Conservation (phyloP, 2,888 invertebrate species). For the Volucella bombylans region DNA sequence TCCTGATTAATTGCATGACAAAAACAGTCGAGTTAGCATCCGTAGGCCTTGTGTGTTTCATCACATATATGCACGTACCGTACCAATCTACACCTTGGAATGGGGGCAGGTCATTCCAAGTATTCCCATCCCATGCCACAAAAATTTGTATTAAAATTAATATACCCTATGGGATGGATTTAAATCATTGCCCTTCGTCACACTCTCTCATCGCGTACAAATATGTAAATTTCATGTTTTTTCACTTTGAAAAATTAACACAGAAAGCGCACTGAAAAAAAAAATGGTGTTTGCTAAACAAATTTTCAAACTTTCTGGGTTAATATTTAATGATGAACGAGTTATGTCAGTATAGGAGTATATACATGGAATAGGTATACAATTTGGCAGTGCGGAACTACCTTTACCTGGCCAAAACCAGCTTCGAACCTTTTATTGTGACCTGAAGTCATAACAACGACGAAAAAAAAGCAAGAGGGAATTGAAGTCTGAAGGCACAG, state of each 20-base stretch:
- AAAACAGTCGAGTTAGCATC: no score
- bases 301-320: constrained; percentile 49
- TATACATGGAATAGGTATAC: not conserved
- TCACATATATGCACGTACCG: no score
- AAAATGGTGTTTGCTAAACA: constrained; percentile 25
- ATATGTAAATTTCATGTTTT: constrained; percentile 14
- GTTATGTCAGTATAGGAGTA: not conserved
- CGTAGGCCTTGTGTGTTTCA: no score
- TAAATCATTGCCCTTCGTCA: constrained; percentile 36
- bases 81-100: no score
- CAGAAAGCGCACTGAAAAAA: not conserved
- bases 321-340: constrained; percentile 39
- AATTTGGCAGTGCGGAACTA: constrained; percentile 47
- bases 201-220: not conserved
- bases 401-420: constrained; percentile 18
- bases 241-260: constrained; percentile 23
- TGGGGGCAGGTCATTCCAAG: not conserved
- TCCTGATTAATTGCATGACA: no score
- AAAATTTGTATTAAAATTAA: no score
- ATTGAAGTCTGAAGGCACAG: not conserved
- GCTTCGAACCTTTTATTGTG: constrained; percentile 6
- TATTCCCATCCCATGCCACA: no score
- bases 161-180: not conserved
- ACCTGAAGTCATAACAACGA: no score
- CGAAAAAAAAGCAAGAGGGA: not conserved